Base-by-base conservation (phyloP, 2,888 invertebrate species). In the Stramonita haemastoma region DNA sequence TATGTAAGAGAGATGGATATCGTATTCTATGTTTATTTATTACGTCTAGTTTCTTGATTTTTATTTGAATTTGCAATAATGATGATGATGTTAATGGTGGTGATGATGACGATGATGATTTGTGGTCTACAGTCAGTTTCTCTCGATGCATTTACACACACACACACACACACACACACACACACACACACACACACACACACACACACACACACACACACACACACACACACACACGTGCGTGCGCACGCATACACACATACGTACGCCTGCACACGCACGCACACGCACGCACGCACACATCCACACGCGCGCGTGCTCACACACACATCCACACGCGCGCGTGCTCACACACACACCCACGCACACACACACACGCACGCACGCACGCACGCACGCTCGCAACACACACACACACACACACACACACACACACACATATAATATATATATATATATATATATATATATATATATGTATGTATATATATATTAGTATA, bases 341-440 rank as follows among this genome's bases (percentile, higher is more conserved):
- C 8, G 8, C 46, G 46, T 46, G 8, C 46, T 2, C 8, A 46
- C 46, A 8, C 8, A 46, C 46, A 13, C 13, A 66, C 36, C 2
- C 19, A 81, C 81, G 29, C 32, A 81, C 81, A 17, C 81, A 81
- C 81, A 81, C 81, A 13, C 36, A 81, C 81, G 26, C 66, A 66
- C 66, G 26, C 66, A 66, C 66, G 26, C 66, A 66, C 66, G 26
- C 66, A 66, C 66, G 26, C 46, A 46, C 46, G 46, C 46, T 5
- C 46, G 46, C 8, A n/a, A 46, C 46, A 8, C 8, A 46, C 46
- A 8, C 8, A 46, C 46, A 8, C 8, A 46, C 46, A 8, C 8
- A 46, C n/a, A n/a, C n/a, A 81, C 17, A 17, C 17, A 81, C 17
- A 13, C 17, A 81, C 13, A 13, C 13, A 66, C 13, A 13, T 66